Evolutionary conservation across 2,888 invertebrate species (phyloP), one percentile per base, ranked within the genome.

Genomic region (Callyntrura guangdongensis): DNA sequence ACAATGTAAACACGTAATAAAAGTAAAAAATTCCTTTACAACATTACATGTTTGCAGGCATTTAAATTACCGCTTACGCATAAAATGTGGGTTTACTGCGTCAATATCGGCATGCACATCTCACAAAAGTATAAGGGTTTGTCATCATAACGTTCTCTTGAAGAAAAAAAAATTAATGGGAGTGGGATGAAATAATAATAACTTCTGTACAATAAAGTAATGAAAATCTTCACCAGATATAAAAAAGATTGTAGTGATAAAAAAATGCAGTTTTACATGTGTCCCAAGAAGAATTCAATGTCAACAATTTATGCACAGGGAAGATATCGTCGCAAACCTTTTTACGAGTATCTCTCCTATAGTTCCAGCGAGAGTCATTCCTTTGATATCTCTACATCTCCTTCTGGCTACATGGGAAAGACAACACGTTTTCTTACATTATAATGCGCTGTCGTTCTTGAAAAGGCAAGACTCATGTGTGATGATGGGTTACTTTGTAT

Each of bases 1-100:
- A n/a, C 53, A 53, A 22, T 77, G 77, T 53, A 49, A 77, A 77
- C 77, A 77, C 53, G 9, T n/a, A 77, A 77, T 53, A 77, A 77
- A 77, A 72, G 45, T 45, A 17, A 36, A 72, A 17, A n/a, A n/a
- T 45, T n/a, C n/a, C 47, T n/a, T 72, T 14, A 45, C 17, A 8
- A 47, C 14, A 67, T 67, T 27, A 67, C 25, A 25, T 67, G 72
- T 72, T 72, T 72, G 45, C 17, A 45, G 72, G 47, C 47, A n/a
- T 72, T 47, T 17, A 20, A 72, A 72, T 72, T 36, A 47, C 72
- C 72, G 20, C 8, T 47, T 72, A 12, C 36, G 17, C 72, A 45
- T 25, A 67, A 67, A 27, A 5, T 72, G n/a, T 45, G 47, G 3
- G 45, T 9, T 47, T 5, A 12, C 1, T 72, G n/a, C 11, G 47